Evolutionary conservation across 2,113 vertebrate species (phyloP).

Genomic region (Lasiurus borealis): DNA sequence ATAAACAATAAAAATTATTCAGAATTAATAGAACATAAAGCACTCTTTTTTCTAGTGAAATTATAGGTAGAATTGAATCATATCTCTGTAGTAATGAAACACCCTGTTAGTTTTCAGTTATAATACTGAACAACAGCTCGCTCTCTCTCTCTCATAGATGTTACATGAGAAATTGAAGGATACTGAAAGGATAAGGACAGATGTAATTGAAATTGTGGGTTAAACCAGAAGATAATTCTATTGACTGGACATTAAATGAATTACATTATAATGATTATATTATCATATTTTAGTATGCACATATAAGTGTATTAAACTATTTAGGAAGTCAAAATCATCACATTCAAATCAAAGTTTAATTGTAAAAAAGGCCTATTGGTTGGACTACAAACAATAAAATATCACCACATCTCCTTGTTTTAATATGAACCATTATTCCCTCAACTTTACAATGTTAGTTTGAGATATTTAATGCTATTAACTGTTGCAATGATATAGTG

Average conservation of each 20-base stretch:
- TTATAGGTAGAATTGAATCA: constrained; percentile 50
- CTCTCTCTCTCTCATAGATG: not conserved
- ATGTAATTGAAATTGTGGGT: not conserved
- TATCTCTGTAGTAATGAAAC: constrained; percentile 62
- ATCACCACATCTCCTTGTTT: not conserved
- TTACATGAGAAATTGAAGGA: not conserved
- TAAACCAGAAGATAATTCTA: constrained; percentile 21
- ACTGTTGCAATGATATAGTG: constrained; percentile 43
- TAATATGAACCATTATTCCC: not conserved
- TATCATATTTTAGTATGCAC: constrained; percentile 52
- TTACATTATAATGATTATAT: constrained; percentile 35
- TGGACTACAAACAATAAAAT: constrained; percentile 41
- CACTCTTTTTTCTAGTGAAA: constrained; percentile 55
- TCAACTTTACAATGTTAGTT: constrained; percentile 49
- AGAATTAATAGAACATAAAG: constrained; percentile 71
- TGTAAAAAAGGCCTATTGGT: constrained; percentile 31
- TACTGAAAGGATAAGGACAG: too few species aligned
- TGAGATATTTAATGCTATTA: constrained; percentile 60
- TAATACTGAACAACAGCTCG: not conserved
- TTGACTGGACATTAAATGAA: constrained; percentile 7
- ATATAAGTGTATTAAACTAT: not conserved
- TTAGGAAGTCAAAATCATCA: constrained; percentile 48
- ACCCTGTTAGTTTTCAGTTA: constrained; percentile 70
- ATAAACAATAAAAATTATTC: constrained; percentile 67
- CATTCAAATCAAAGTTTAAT: constrained; percentile 26